phyloP scores from a whole-genome alignment of 1,140 invertebrate species.

The Aphaenogaster rudis region DNA sequence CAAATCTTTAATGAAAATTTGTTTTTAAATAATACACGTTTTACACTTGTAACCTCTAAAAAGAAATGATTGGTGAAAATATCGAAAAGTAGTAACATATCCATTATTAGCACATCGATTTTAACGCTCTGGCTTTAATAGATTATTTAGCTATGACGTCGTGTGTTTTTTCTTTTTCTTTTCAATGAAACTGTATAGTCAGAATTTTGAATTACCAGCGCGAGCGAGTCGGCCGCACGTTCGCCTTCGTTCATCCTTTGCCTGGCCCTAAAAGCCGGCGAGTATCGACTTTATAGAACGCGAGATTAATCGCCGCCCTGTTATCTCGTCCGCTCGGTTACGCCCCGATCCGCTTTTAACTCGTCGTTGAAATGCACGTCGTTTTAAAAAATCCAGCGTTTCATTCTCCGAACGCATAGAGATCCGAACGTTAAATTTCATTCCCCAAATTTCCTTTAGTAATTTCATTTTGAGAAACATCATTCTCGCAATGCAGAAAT shows the following conservation, averaged over 20 bases:
- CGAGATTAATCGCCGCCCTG: conserved; percentile 36
- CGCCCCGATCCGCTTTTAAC: conserved; percentile 18
- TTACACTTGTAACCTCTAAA: neutral
- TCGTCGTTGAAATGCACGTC: neutral
- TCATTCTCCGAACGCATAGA: neutral
- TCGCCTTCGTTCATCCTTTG: conserved; percentile 11
- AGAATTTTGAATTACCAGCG: conserved; percentile 29
- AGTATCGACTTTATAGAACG: conserved; percentile 41
- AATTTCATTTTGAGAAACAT: conserved; percentile 9
- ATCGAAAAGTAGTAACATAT: neutral
- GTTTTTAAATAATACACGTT: neutral
- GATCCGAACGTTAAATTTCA: neutral
- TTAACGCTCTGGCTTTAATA: neutral
- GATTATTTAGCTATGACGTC: neutral
- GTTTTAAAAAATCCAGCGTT: conserved; percentile 9
- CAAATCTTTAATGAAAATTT: neutral
- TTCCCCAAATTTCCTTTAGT: neutral
- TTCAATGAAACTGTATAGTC: neutral
- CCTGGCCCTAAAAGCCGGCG: neutral
- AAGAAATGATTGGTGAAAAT: neutral
- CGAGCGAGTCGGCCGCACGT: neutral
- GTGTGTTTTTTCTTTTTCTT: neutral
- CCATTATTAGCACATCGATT: neutral
- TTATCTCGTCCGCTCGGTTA: conserved; percentile 51
- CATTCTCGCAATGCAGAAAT: neutral